Base-by-base conservation (phyloP, 2,797 vertebrate genomes). In the Hoplostethus atlanticus region DNA sequence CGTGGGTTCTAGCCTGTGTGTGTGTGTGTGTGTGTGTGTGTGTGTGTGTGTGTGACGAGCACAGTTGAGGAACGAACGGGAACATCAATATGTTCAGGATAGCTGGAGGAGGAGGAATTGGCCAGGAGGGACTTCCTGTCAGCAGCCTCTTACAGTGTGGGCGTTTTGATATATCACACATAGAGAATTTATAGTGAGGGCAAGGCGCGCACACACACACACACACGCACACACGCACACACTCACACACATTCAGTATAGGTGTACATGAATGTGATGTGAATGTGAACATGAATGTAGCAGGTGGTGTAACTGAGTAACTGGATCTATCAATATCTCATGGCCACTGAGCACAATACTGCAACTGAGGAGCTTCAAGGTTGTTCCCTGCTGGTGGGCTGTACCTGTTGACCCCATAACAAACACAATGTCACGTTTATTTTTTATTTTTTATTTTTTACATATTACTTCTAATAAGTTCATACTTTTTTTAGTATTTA, bases 151-250 rank as follows among this genome's bases (percentile, higher is more conserved):
- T 17, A 61, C 11, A 63, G 31, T 63, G 73, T 84, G 53, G 65
- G 84, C 68, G 72, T 81, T 64, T 62, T 73, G 69, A 78, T 83
- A 42, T 50, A 72, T 70, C 31, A 51, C 72, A 68, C 47, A 30
- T 66, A 21, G 21, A 21, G 21, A 67, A 68, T 68, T 62, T 40
- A 61, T 76, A 15, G 25, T 30, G 28, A 47, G 28, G 25, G 21
- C 21, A 21, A 21, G 21, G 21, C 21, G 11, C 6, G 16, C 51
- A 4, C 30, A 56, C 3, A 4, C 28, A 34, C 15, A 4, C 53
- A 31, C 53, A 34, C 30, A 36, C 13, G 16, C 54, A 16, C 42
- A 47, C 21, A 47, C 42, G 15, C 21, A 31, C 13, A 61, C 42
- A 47, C 21, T 31, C 6, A 46, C 9, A 46, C 21, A 31, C 21